Conservation (phyloP, 2,113 vertebrate genomes). For the Haplochromis burtoni region DNA sequence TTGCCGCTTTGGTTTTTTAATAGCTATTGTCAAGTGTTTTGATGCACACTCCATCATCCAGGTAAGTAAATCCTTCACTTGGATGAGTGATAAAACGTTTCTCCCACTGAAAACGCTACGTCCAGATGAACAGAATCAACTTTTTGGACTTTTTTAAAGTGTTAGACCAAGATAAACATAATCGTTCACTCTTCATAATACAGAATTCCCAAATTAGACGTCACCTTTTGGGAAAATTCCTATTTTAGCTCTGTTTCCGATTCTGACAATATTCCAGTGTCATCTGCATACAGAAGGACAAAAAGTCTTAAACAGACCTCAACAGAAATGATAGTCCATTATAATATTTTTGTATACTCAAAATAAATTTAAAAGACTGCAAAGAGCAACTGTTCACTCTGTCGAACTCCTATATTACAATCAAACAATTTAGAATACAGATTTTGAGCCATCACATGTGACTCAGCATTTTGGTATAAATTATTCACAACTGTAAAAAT, state of each 20-base stretch:
- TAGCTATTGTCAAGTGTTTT: not conserved
- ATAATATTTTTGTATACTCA: not conserved
- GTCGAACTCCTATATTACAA: fast-evolving
- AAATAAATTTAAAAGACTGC: fast-evolving
- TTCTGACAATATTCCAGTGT: not conserved
- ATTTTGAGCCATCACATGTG: not conserved
- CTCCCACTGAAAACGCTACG: not conserved
- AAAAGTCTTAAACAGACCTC: not conserved
- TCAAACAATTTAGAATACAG: fast-evolving
- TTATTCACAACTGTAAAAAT: not conserved
- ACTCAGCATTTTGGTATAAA: not conserved
- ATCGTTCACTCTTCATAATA: not conserved
- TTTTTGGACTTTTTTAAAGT: not conserved
- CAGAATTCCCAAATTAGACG: not conserved
- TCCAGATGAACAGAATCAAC: not conserved
- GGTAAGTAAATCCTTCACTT: not conserved
- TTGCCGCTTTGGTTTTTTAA: fast-evolving
- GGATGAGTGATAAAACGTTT: not conserved
- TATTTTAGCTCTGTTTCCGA: not conserved
- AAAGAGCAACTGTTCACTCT: not conserved
- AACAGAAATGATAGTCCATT: not conserved
- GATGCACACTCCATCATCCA: not conserved
- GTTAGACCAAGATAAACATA: not conserved
- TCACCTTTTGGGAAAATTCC: fast-evolving
- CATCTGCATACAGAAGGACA: not conserved